These are phyloP conservation scores for Aphidius ervi DNA, from an alignment of 1,140 invertebrate genomes.

Conservation along the genomic window DNA sequence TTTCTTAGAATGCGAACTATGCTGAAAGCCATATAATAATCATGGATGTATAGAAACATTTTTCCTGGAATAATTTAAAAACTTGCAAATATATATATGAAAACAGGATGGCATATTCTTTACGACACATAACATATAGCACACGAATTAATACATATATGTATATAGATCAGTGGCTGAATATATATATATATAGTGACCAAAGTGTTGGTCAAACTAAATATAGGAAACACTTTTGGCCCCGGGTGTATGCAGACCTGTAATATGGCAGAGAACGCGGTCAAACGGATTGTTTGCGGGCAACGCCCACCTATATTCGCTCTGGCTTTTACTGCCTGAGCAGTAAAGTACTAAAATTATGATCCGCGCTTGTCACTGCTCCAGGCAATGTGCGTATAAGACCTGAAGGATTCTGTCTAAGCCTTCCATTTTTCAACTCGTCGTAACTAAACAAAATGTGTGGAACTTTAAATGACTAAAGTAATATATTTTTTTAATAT, in stretches of 20 bases:
- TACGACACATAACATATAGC: too few species aligned
- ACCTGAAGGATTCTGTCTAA: not conserved
- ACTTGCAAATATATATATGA: not conserved
- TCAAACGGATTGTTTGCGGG: conserved; percentile 31
- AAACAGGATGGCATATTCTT: not conserved
- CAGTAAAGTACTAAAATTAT: conserved; percentile 33
- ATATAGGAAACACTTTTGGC: conserved; percentile 36
- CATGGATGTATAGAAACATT: too few species aligned
- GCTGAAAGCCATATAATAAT: too few species aligned
- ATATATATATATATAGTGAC: not conserved
- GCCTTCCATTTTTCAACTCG: not conserved
- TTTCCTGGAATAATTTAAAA: not conserved
- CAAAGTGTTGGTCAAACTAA: conserved; percentile 25
- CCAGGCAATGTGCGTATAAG: conserved; percentile 12
- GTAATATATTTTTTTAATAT: too few species aligned
- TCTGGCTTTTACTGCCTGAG: conserved; percentile 29
- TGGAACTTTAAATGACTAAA: too few species aligned
- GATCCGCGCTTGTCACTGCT: conserved; percentile 30
- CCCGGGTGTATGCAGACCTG: conserved; percentile 9
- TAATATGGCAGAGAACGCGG: conserved; percentile 24
- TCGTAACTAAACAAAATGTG: too few species aligned
- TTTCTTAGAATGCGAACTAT: too few species aligned
- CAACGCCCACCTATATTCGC: conserved; percentile 31
- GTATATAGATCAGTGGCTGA: too few species aligned
- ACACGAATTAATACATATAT: too few species aligned